These are phyloP conservation scores for Lypha dubia DNA, from an alignment of 2,888 invertebrate genomes.

Conservation along the genomic window DNA sequence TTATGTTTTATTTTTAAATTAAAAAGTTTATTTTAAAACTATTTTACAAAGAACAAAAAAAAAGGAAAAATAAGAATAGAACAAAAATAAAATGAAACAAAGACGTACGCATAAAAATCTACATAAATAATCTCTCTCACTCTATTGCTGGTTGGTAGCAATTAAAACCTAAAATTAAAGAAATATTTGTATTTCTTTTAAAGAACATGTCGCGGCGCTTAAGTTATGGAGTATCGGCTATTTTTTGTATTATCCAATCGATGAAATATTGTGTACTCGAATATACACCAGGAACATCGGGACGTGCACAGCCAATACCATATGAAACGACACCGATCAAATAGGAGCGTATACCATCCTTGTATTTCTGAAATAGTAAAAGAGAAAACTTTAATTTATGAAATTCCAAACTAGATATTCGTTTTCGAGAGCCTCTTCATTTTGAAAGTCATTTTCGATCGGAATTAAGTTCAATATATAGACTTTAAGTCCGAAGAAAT, in stretches of 20 bases:
- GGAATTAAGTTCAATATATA: no score
- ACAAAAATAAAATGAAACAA: conserved; percentile 4
- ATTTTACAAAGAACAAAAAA: conserved; percentile 3
- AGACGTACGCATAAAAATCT: conserved; percentile 38
- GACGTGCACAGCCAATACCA: conserved; percentile 87
- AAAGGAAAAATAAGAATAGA: background rate
- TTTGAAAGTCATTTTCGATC: no score
- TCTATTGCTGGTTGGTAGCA: conserved; percentile 5
- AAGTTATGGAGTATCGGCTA: conserved; percentile 77
- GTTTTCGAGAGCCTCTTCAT: no score
- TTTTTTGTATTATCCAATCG: conserved; percentile 85
- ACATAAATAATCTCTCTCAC: conserved; percentile 66
- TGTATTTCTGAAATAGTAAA: no score
- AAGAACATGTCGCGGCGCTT: background rate
- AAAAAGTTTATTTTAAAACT: conserved; percentile 33
- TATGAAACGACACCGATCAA: conserved; percentile 88
- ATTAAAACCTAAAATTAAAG: conserved; percentile 22
- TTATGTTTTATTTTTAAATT: background rate
- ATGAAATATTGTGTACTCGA: conserved; percentile 86
- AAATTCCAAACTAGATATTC: no score
- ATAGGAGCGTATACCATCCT: conserved; percentile 79
- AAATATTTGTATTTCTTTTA: background rate
- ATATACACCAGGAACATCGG: conserved; percentile 87
- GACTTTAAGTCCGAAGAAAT: no score
- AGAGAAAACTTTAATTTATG: no score